Base-by-base conservation (phyloP, 2,888 invertebrate species). In the Amitus sp. region DNA sequence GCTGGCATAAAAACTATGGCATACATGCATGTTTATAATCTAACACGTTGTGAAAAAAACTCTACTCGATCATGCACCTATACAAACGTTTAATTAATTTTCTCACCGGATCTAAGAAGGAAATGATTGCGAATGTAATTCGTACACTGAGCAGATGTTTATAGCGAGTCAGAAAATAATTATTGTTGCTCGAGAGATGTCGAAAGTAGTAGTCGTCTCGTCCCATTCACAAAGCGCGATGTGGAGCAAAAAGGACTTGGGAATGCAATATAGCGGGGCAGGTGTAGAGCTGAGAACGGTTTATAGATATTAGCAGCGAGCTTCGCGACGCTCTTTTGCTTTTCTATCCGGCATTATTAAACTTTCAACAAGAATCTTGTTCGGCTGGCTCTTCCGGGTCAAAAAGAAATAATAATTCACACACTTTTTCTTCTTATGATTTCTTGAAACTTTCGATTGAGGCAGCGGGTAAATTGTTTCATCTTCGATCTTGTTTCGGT, bases 331-430 rank as follows among this genome's bases (percentile, higher is more conserved):
- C 60, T 69, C 63, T 67, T 70, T 70, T 68, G 65, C 68, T 67
- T 70, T 72, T 75, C 72, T 72, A 72, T 73, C 72, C 64, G 70
- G 67, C 73, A 72, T 76, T 78, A 77, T 76, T 68, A 74, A 77
- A 78, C 71, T 74, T 78, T 72, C 67, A 66, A 73, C 71, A 68
- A 69, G 71, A 70, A 72, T 74, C 73, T 73, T 75, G 72, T 78
- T 73, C 53, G 52, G 49, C 50, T 62, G 50, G 54, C 47, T 62
- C 50, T 49, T 45, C 54, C 54, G 51, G 62, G 58, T 62, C 62
- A 62, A 62, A 50, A 54, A 62, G 62, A 62, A 62, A 62, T 62
- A 53, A 62, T 62, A n/a, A n/a, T n/a, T n/a, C n/a, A 57, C 48
- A 40, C 62, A 54, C 56, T 58, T 42, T 50, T 57, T 51, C 62